These are phyloP conservation scores for Dicyrtoma fusca DNA, from an alignment of 2,888 invertebrate genomes.

Conservation along the genomic window DNA sequence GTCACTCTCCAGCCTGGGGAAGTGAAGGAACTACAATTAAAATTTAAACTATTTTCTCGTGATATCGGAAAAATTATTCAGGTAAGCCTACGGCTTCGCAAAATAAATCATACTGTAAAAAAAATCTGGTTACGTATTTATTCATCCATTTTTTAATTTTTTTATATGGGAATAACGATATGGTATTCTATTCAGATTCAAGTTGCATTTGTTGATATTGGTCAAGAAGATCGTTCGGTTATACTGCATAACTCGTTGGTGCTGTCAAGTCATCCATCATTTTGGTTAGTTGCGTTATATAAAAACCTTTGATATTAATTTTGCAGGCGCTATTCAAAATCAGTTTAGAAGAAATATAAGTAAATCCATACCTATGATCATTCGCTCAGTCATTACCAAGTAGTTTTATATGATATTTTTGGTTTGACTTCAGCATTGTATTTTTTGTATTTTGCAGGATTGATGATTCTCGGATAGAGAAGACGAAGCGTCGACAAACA, in stretches of 20 bases:
- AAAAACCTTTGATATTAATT: not conserved
- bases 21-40: slow-evolving; percentile 37
- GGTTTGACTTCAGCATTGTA: slow-evolving; percentile 41
- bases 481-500: slow-evolving; percentile 3
- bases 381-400: too few relatives aligned
- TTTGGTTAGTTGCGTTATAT: slow-evolving; percentile 17
- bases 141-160: too few relatives aligned
- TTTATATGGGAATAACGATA: too few relatives aligned
- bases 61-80: slow-evolving; percentile 52
- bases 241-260: slow-evolving; percentile 50
- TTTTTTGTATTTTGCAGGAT: slow-evolving; percentile 32
- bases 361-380: too few relatives aligned
- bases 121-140: slow-evolving; percentile 6
- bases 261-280: not conserved
- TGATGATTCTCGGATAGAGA: slow-evolving; percentile 19
- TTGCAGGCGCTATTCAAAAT: not conserved
- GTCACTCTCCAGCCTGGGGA: slow-evolving; percentile 43
- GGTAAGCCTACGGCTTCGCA: slow-evolving; percentile 31
- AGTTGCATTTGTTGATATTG: slow-evolving; percentile 54
- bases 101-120: not conserved
- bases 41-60: slow-evolving; percentile 40
- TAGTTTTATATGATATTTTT: slow-evolving; percentile 4
- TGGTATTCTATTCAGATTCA: too few relatives aligned
- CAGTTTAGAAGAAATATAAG: too few relatives aligned
- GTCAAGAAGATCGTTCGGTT: slow-evolving; percentile 45